Conservation (phyloP, 2,113 vertebrate species). For the Lophotis ruficrista region DNA sequence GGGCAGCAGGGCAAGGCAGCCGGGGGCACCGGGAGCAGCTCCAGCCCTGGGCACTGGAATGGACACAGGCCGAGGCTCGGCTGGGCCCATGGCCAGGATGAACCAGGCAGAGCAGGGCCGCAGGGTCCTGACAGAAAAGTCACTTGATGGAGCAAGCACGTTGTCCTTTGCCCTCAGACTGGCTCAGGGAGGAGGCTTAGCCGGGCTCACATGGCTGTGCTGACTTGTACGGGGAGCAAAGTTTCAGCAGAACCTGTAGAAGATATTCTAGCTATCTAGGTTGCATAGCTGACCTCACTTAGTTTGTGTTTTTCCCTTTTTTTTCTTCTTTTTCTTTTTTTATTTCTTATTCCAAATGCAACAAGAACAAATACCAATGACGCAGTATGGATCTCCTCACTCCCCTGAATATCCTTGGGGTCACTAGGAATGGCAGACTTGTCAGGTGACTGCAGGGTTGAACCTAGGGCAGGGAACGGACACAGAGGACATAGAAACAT, state of each 20-base stretch:
- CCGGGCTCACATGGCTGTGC: fast-evolving
- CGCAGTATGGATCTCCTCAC: neutral
- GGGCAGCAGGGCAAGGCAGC: neutral
- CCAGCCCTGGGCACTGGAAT: neutral
- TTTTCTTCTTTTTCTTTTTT: too few species aligned
- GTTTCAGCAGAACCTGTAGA: neutral
- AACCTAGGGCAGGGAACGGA: neutral
- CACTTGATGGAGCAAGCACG: fast-evolving
- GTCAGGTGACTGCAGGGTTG: neutral
- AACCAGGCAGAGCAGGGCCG: neutral
- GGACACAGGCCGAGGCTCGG: fast-evolving
- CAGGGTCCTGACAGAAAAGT: neutral
- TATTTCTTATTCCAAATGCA: neutral
- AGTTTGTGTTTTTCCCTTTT: neutral
- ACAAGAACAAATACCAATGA: neutral
- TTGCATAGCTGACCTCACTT: neutral
- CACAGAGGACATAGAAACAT: neutral
- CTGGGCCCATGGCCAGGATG: too few species aligned
- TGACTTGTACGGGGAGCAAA: fast-evolving
- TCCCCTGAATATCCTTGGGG: neutral
- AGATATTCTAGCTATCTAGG: neutral
- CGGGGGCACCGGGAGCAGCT: fast-evolving
- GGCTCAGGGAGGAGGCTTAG: neutral
- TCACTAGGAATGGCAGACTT: neutral
- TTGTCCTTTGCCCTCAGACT: neutral